phyloP scores from a whole-genome alignment of 1,140 invertebrate genomes.

The Capitella teleta region DNA sequence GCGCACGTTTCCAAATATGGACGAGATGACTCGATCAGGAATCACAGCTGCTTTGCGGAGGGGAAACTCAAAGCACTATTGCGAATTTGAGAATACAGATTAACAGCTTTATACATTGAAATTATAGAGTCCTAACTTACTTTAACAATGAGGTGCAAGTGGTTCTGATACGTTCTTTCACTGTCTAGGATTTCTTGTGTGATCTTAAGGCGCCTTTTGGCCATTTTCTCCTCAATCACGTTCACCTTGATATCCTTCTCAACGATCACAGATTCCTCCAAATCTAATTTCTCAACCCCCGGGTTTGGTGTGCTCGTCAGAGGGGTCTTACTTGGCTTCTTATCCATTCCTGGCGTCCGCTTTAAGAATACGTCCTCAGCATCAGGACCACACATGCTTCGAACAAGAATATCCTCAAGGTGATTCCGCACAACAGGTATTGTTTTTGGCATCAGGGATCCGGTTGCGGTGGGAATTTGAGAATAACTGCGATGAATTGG shows the following conservation, averaged over 20 bases:
- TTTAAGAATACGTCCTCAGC: too few relatives aligned
- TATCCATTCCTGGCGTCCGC: too few relatives aligned
- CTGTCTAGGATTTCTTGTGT: constrained; percentile 57
- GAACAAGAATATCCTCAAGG: too few relatives aligned
- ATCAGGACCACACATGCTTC: too few relatives aligned
- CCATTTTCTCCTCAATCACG: constrained; percentile 14
- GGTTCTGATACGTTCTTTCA: constrained; percentile 57
- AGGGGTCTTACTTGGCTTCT: too few relatives aligned
- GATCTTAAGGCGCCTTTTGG: constrained; percentile 22
- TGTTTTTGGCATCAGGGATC: too few relatives aligned
- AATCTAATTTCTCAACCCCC: not conserved
- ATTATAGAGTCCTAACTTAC: constrained; percentile 29
- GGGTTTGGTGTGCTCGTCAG: too few relatives aligned
- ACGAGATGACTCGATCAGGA: constrained; percentile 46
- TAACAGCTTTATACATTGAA: constrained; percentile 8
- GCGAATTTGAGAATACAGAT: constrained; percentile 10
- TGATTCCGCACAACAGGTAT: too few relatives aligned
- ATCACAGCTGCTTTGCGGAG: constrained; percentile 51
- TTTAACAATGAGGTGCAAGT: constrained; percentile 56
- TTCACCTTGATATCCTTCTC: not conserved
- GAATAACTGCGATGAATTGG: too few relatives aligned
- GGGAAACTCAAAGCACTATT: constrained; percentile 57
- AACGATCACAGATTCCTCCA: not conserved
- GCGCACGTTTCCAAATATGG: constrained; percentile 59
- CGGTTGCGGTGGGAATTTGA: too few relatives aligned